These are phyloP conservation scores for Spicauda simplicius DNA, from an alignment of 2,888 invertebrate genomes.

Conservation along the genomic window DNA sequence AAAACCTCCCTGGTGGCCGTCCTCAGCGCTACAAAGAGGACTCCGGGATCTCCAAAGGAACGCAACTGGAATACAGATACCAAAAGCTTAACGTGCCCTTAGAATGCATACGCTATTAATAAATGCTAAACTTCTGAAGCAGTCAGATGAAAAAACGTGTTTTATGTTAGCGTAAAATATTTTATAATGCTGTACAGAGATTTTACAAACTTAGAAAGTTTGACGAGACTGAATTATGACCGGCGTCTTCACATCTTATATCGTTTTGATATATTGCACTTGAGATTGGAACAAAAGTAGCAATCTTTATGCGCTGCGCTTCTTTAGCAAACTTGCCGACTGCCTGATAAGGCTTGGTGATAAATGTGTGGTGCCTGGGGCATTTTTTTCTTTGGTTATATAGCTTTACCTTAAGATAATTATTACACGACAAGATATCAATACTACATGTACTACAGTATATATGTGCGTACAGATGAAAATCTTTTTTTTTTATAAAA, in stretches of 20 bases:
- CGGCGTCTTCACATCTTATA: neutral
- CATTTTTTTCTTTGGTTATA: neutral
- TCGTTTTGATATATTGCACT: conserved; percentile 3
- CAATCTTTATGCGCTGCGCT: conserved; percentile 3
- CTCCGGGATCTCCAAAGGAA: too few species aligned
- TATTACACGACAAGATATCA: too few species aligned
- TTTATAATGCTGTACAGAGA: conserved; percentile 17
- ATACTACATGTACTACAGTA: too few species aligned
- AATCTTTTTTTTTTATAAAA: neutral
- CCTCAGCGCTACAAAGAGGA: too few species aligned
- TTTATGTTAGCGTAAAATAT: neutral
- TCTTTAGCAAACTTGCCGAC: conserved; percentile 8
- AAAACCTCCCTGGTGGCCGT: too few species aligned
- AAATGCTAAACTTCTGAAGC: too few species aligned
- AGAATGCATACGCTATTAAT: too few species aligned
- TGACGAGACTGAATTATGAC: conserved; percentile 4
- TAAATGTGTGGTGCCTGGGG: neutral
- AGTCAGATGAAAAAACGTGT: too few species aligned
- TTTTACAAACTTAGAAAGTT: neutral
- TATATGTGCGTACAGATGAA: too few species aligned
- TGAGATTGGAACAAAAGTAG: conserved; percentile 4
- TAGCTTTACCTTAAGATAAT: too few species aligned
- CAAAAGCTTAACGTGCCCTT: too few species aligned
- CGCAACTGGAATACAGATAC: too few species aligned
- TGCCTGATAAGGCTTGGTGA: neutral